phyloP scores from a whole-genome alignment of 2,888 invertebrate species.

The Trachelus tabidus region DNA sequence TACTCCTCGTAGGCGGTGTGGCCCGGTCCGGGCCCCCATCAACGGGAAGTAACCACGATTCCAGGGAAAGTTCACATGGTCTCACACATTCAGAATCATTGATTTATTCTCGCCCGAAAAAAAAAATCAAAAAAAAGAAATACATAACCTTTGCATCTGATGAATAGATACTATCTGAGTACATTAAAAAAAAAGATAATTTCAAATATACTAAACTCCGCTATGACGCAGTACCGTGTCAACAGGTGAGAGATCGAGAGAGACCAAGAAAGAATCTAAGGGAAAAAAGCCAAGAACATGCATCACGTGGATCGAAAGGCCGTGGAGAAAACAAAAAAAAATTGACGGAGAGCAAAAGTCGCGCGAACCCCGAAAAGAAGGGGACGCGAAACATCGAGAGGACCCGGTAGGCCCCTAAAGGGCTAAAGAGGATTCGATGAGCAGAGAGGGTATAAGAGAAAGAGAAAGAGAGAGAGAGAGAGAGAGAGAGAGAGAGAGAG shows the following conservation, averaged over 20 bases:
- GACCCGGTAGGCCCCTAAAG: not conserved
- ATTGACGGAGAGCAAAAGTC: not conserved
- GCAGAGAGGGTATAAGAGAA: not conserved
- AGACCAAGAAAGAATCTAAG: not conserved
- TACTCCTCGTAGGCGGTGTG: constrained; percentile 42
- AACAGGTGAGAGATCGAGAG: not conserved
- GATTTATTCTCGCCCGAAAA: not conserved
- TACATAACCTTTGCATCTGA: not conserved
- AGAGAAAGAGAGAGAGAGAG: not conserved
- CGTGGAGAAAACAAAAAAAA: not conserved
- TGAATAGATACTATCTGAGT: not conserved
- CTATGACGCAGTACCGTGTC: not conserved
- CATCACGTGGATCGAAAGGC: not conserved
- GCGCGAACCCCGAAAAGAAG: not conserved
- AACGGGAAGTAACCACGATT: not conserved
- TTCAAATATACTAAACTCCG: not conserved
- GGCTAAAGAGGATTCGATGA: constrained; percentile 24
- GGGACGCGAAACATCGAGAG: not conserved
- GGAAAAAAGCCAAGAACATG: not conserved
- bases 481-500: not conserved
- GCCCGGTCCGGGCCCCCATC: not conserved
- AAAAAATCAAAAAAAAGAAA: not conserved
- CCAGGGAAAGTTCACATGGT: not conserved
- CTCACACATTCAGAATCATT: not conserved
- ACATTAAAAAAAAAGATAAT: not conserved